Percentiles rank a stretch among this genome's conserved stretches.
Conservation (phyloP, 2,888 invertebrate species). For the Podotricha telesiphe region DNA sequence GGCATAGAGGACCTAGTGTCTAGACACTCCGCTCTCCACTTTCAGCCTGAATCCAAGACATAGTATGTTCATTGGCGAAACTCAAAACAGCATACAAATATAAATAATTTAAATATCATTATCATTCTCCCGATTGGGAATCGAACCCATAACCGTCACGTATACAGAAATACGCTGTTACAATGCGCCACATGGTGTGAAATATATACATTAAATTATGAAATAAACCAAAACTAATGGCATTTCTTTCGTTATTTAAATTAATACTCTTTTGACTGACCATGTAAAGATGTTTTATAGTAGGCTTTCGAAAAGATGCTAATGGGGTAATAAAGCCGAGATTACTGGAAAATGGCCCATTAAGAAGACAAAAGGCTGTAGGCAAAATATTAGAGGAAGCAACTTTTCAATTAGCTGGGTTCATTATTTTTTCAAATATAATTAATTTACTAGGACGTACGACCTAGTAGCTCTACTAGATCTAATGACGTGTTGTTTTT, state of each 20-base stretch:
- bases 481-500: neutral
- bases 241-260: neutral
- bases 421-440: slow-evolving; percentile 29
- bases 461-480: neutral
- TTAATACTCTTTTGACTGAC: slow-evolving; percentile 17
- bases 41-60: too few species aligned
- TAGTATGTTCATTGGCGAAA: too few species aligned
- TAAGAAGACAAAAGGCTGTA: slow-evolving; percentile 46
- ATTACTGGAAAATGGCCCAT: slow-evolving; percentile 47
- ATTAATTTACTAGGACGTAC: neutral
- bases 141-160: too few species aligned
- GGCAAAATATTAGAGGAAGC: slow-evolving; percentile 41
- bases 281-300: slow-evolving; percentile 40
- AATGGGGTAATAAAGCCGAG: slow-evolving; percentile 46
- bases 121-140: too few species aligned
- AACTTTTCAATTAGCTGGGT: slow-evolving; percentile 35
- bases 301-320: slow-evolving; percentile 43
- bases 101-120: too few species aligned
- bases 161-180: too few species aligned
- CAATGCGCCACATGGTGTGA: too few species aligned
- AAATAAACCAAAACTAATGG: too few species aligned
- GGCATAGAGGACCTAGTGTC: too few species aligned
- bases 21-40: too few species aligned
- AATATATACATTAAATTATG: too few species aligned
- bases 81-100: too few species aligned